Percentiles rank a stretch among this genome's conserved stretches.
These are phyloP conservation scores for Bufotes viridis DNA, from an alignment of 2,797 vertebrate species.

Conservation along the genomic window DNA sequence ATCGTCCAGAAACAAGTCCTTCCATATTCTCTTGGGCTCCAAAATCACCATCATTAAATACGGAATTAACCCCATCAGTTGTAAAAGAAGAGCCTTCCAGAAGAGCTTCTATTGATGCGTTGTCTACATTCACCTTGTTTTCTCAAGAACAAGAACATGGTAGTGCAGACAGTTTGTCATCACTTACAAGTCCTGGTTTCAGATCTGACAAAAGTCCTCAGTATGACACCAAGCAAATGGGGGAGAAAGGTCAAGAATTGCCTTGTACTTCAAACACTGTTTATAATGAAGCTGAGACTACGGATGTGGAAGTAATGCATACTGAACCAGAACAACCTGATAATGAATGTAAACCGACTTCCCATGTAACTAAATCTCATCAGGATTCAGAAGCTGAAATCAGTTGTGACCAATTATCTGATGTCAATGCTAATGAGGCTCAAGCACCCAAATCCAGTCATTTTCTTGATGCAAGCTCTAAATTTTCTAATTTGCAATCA, in stretches of 20 bases:
- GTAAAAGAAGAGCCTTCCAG: background rate
- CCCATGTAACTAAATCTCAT: background rate
- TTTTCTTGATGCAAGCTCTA: background rate
- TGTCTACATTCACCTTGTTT: slow-evolving; percentile 42
- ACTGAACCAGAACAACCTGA: background rate
- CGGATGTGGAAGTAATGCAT: background rate
- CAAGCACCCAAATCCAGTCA: background rate
- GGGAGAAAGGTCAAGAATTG: background rate
- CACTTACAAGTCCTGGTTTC: background rate
- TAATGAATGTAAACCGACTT: background rate
- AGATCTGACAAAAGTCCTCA: background rate
- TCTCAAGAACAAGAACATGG: background rate
- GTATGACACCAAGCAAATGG: background rate
- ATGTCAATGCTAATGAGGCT: background rate
- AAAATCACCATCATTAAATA: slow-evolving; percentile 2
- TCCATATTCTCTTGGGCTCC: background rate
- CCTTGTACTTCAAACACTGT: background rate
- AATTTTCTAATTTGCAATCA: background rate
- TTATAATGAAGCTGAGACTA: background rate
- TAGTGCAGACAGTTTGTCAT: background rate
- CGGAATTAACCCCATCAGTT: background rate
- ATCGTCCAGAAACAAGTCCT: background rate
- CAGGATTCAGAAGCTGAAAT: background rate
- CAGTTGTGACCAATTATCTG: background rate
- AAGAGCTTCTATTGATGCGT: slow-evolving; percentile 15